phyloP scores from a whole-genome alignment of 2,888 invertebrate genomes.

The Drosophila engyochracea region DNA sequence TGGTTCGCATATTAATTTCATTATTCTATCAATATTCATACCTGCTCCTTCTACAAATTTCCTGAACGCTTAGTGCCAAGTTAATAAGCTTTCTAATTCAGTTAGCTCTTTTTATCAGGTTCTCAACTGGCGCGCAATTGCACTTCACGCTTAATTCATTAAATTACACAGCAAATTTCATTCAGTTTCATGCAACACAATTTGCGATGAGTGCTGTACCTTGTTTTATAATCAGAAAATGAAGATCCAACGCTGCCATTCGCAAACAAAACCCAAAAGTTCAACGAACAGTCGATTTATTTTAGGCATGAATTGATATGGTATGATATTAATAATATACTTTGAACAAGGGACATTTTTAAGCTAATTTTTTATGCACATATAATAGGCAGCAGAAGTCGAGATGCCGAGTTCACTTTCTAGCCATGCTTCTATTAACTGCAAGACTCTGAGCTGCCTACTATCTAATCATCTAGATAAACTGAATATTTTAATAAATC shows the following conservation, averaged over 20 bases:
- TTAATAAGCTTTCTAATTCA: slow-evolving; percentile 48
- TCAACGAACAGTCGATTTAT: slow-evolving; percentile 13
- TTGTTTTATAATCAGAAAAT: neutral
- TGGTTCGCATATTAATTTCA: slow-evolving; percentile 88
- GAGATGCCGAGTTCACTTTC: neutral
- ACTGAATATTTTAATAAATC: neutral
- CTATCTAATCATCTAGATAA: neutral
- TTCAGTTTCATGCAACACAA: slow-evolving; percentile 1
- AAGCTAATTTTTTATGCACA: neutral
- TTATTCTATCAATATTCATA: neutral
- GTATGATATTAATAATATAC: neutral
- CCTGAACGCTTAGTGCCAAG: slow-evolving; percentile 1
- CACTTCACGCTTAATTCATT: slow-evolving; percentile 31
- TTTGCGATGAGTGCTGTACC: neutral
- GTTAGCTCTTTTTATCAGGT: slow-evolving; percentile 43
- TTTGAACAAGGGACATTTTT: neutral
- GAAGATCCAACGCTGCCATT: neutral
- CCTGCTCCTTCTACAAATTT: slow-evolving; percentile 1
- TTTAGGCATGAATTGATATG: slow-evolving; percentile 2
- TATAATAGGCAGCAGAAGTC: neutral
- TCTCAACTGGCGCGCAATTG: slow-evolving; percentile 21
- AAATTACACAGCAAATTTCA: slow-evolving; percentile 21
- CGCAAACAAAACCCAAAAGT: neutral
- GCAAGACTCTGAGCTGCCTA: neutral
- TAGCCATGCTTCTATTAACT: neutral